Conservation (phyloP, 2,113 vertebrate species). For the Verasper variegatus region DNA sequence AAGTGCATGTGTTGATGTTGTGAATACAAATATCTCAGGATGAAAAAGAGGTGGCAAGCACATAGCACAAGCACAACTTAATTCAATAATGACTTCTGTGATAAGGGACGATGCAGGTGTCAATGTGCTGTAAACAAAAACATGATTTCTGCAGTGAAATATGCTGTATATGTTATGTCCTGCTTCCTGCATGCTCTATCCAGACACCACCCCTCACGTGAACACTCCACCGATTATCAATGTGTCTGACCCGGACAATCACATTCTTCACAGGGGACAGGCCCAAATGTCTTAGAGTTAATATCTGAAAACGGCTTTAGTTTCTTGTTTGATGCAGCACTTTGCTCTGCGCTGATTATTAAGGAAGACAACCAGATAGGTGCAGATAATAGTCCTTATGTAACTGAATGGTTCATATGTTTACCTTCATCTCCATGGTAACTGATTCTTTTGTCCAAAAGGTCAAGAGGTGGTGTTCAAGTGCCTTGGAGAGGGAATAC, state of each 20-base stretch:
- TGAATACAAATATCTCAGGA: too few relatives aligned
- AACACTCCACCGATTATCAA: neutral
- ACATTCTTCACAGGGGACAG: too few relatives aligned
- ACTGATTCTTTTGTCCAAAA: slow-evolving; percentile 75
- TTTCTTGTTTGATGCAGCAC: neutral
- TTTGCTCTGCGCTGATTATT: slow-evolving; percentile 1
- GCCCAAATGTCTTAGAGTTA: neutral
- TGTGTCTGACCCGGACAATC: neutral
- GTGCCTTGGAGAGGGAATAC: slow-evolving; percentile 99
- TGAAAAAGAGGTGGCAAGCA: too few relatives aligned
- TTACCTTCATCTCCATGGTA: slow-evolving; percentile 64
- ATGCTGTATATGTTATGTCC: too few relatives aligned
- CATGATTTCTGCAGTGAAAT: too few relatives aligned
- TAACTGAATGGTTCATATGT: slow-evolving; percentile 43
- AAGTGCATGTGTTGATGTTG: too few relatives aligned
- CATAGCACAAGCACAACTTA: too few relatives aligned
- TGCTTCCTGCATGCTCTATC: too few relatives aligned
- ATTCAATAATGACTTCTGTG: too few relatives aligned
- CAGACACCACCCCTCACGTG: too few relatives aligned
- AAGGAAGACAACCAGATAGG: slow-evolving; percentile 1
- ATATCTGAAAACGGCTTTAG: neutral
- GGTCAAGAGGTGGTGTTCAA: slow-evolving; percentile 99
- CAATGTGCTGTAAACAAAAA: too few relatives aligned
- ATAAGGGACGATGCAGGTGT: too few relatives aligned
- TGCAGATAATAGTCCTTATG: neutral